A percentile compares a stretch with the other conserved stretches of the same genome.
phyloP scores from a whole-genome alignment of 1,140 invertebrate species.

The Diachasmimorpha longicaudata region DNA sequence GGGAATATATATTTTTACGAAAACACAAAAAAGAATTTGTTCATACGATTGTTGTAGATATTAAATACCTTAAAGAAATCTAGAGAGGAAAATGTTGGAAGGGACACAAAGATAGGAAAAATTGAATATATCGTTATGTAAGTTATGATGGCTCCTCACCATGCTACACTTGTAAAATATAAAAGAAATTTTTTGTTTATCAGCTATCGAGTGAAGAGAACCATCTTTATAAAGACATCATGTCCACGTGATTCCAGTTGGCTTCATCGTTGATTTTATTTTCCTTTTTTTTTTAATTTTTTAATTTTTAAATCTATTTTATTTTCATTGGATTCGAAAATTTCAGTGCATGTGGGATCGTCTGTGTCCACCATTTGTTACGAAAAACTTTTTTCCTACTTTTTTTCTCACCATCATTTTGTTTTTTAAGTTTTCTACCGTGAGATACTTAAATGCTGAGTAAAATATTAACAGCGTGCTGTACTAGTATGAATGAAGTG shows the following conservation, averaged over 20 bases:
- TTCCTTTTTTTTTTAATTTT: not conserved
- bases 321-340: not conserved
- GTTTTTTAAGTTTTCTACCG: not conserved
- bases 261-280: not conserved
- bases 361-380: not conserved
- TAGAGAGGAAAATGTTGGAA: conserved; percentile 35
- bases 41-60: conserved; percentile 18
- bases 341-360: not conserved
- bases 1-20: not conserved
- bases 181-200: conserved; percentile 20
- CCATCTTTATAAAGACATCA: too few relatives aligned
- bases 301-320: not conserved
- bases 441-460: not conserved
- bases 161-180: conserved; percentile 42
- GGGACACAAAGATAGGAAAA: conserved; percentile 25
- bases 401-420: not conserved
- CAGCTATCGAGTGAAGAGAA: too few relatives aligned
- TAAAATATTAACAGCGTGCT: not conserved
- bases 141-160: conserved; percentile 33
- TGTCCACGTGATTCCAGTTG: too few relatives aligned
- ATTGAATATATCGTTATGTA: conserved; percentile 40
- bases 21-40: conserved; percentile 3
- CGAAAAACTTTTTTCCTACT: not conserved
- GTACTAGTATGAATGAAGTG: not conserved
- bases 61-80: not conserved